Base-by-base conservation (phyloP, 1,140 invertebrate species). In the Eurosta solidaginis region DNA sequence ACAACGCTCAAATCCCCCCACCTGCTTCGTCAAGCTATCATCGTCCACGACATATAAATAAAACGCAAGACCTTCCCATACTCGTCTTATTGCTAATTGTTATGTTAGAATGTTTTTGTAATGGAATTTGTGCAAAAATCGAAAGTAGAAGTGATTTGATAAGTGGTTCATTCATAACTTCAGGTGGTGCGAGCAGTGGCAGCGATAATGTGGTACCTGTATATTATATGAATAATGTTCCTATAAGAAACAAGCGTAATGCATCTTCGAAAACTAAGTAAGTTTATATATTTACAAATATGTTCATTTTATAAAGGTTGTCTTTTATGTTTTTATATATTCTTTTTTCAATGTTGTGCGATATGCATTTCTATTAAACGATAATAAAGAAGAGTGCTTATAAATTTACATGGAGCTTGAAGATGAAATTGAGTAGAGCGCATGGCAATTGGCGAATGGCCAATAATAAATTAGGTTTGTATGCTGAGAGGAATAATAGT, bases 221-320 rank as follows among this genome's bases (percentile, higher is more conserved):
- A 68, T n/a, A 40, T 40, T 40, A 36, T 68, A n/a, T n/a, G 59
- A 68, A 68, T n/a, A 68, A 68, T 36, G 54, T 63, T 63, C 54
- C 54, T 63, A 63, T 2, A 29, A 17, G 36, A 63, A 63, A 33
- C 29, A 20, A 68, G n/a, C 14, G 33, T n/a, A 42, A 68, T 42
- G 7, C 59, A 10, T 40, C 59, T 10, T 5, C 29, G 3, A 36
- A 40, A n/a, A 9, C 12, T 5, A 68, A 68, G 59, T 68, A 68
- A 68, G 59, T 68, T 22, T 7, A 54, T 27, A 12, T 0, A 40
- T 7, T 1, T 40, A 40, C 40, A 36, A 22, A 52, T 52, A 6
- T 10, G n/a, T 52, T 25, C 7, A 7, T 50, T 2, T 50, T 25
- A 17, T 29, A 25, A n/a, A n/a, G n/a, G n/a, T n/a, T n/a, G n/a